Conservation (phyloP, 2,797 vertebrate genomes). For the Megalops cyprinoides region DNA sequence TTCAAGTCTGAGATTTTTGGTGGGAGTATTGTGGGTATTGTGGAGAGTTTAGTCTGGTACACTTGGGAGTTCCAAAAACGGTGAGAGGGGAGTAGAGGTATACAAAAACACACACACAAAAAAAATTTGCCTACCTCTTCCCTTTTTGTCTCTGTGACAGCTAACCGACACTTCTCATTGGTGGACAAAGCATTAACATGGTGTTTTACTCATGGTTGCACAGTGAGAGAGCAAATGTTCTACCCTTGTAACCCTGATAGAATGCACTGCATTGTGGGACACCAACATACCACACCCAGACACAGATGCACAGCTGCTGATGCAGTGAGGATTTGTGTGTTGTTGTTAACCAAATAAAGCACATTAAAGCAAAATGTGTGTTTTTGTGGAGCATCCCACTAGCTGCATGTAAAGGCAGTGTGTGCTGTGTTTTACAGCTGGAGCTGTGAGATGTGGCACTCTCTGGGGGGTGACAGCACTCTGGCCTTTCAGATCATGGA, state of each 20-base stretch:
- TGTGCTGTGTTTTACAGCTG: conserved; percentile 65
- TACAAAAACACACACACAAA: too few species aligned
- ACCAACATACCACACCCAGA: neutral
- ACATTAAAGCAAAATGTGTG: neutral
- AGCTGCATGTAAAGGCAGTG: neutral
- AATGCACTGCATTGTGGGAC: neutral
- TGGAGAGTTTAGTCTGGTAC: too few species aligned
- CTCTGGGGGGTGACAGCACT: conserved; percentile 79
- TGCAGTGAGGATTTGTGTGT: too few species aligned
- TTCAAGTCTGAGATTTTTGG: too few species aligned
- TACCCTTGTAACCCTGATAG: neutral
- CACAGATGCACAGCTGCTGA: neutral
- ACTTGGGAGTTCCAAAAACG: too few species aligned
- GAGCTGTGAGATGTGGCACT: conserved; percentile 85
- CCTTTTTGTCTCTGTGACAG: too few species aligned
- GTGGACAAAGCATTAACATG: neutral
- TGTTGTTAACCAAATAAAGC: neutral
- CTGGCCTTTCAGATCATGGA: conserved; percentile 81
- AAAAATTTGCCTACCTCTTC: too few species aligned
- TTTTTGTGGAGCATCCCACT: neutral
- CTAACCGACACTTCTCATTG: neutral
- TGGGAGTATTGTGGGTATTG: too few species aligned
- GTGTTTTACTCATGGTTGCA: neutral
- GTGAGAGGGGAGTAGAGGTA: too few species aligned
- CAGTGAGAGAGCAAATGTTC: neutral